phyloP scores from a whole-genome alignment of 2,797 vertebrate species.

The Betta splendens region DNA sequence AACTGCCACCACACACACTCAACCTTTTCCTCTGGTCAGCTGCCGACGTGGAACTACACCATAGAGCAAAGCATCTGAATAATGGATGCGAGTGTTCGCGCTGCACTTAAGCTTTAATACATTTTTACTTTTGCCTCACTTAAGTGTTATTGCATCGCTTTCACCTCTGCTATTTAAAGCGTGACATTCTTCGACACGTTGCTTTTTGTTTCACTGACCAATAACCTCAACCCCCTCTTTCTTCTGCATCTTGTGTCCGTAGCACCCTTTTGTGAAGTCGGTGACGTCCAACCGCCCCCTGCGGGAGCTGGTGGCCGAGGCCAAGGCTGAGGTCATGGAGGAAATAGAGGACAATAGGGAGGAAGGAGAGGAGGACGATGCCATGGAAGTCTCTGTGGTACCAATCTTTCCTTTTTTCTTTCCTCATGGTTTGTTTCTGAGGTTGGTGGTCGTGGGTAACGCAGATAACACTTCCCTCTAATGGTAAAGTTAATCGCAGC shows the following conservation, averaged over 20 bases:
- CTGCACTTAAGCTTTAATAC: slow-evolving; percentile 55
- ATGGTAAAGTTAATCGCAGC: slow-evolving; percentile 1
- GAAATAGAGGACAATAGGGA: slow-evolving; percentile 94
- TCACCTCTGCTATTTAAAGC: slow-evolving; percentile 1
- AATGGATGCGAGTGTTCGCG: slow-evolving; percentile 68
- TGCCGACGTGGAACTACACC: slow-evolving; percentile 72
- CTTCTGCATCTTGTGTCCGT: slow-evolving; percentile 26
- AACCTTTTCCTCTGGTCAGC: slow-evolving; percentile 64
- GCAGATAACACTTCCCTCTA: slow-evolving; percentile 1
- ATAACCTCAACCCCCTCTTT: slow-evolving; percentile 7
- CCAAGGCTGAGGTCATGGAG: slow-evolving; percentile 98
- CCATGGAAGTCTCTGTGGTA: slow-evolving; percentile 81
- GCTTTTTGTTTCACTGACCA: neutral
- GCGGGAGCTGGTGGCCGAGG: slow-evolving; percentile 94
- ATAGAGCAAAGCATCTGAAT: slow-evolving; percentile 68
- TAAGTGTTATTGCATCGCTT: neutral
- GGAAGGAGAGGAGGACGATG: slow-evolving; percentile 90
- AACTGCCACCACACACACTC: slow-evolving; percentile 6
- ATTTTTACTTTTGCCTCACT: slow-evolving; percentile 10
- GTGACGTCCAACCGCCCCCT: slow-evolving; percentile 88
- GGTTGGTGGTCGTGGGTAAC: too few species aligned
- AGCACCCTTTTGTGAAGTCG: slow-evolving; percentile 90
- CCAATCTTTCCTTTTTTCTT: slow-evolving; percentile 20
- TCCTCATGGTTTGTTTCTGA: slow-evolving; percentile 19
- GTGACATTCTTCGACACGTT: neutral